Percentiles rank a stretch among this genome's conserved stretches.
Conservation (phyloP, 2,797 vertebrate genomes). For the Carduelis carduelis region DNA sequence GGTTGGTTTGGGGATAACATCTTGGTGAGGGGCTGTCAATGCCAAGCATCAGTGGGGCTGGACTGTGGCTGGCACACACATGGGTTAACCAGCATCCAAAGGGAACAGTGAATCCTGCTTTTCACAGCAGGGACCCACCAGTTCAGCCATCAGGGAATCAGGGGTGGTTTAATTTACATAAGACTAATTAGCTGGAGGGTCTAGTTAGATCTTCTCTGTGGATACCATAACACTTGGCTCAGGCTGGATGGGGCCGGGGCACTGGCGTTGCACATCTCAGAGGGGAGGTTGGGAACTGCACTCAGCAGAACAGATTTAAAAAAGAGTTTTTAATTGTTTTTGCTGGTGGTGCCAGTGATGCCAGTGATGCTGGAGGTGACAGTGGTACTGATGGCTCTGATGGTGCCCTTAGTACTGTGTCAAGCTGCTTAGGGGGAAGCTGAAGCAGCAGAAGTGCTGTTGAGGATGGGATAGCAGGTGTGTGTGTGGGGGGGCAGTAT, state of each 20-base stretch:
- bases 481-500: background rate
- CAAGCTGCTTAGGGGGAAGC: background rate
- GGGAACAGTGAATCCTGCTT: background rate
- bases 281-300: background rate
- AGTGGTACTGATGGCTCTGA: background rate
- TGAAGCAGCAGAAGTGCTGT: rapidly evolving
- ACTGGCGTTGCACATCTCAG: background rate
- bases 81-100: rapidly evolving
- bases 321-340: background rate
- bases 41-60: background rate
- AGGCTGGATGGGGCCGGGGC: background rate
- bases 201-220: slow-evolving; percentile 29
- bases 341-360: background rate
- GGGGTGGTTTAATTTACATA: background rate
- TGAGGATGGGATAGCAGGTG: background rate
- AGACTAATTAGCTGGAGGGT: slow-evolving; percentile 31
- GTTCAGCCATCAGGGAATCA: background rate
- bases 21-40: background rate
- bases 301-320: rapidly evolving
- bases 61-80: rapidly evolving
- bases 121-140: background rate
- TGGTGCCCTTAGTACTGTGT: rapidly evolving
- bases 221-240: background rate
- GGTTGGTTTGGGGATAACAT: background rate
- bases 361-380: no score